Conservation (phyloP, 1,140 invertebrate genomes). For the Diorhabda carinulata region DNA sequence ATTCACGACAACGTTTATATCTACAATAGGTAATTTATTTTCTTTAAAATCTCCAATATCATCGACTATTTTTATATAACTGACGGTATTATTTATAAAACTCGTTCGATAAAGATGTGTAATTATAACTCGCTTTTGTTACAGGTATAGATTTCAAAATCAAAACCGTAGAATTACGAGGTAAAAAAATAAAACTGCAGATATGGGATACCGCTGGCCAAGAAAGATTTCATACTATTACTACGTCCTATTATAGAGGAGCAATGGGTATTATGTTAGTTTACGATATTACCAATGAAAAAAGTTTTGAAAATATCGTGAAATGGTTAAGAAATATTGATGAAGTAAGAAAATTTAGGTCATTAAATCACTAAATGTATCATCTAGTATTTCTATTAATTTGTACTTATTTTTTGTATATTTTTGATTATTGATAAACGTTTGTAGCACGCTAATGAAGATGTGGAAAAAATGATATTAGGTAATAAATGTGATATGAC, state of each 20-base stretch:
- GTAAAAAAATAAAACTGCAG: conserved; percentile 98
- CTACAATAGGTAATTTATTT: conserved; percentile 79
- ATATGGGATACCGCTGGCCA: conserved; percentile 98
- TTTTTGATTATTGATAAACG: neutral
- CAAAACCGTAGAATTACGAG: conserved; percentile 94
- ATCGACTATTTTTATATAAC: conserved; percentile 11
- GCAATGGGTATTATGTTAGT: conserved; percentile 99
- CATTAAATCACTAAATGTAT: too few species aligned
- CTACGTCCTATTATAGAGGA: conserved; percentile 94
- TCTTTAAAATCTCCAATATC: neutral
- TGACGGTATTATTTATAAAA: neutral
- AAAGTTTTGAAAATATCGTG: conserved; percentile 97
- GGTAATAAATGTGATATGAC: conserved; percentile 99
- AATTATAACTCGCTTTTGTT: neutral
- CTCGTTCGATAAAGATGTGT: neutral
- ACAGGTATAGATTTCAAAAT: conserved; percentile 98
- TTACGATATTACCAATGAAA: conserved; percentile 97
- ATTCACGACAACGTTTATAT: conserved; percentile 98
- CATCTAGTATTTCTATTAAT: too few species aligned
- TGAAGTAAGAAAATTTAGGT: conserved; percentile 58
- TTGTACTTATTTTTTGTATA: too few species aligned
- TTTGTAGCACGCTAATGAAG: conserved; percentile 94
- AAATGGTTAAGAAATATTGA: conserved; percentile 99
- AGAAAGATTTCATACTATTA: conserved; percentile 94
- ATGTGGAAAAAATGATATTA: conserved; percentile 99